Evolutionary conservation across 92 coral and sea anemone genomes (phyloP), one percentile per base, ranked within the genome.

Genomic region (Montipora capitata): DNA sequence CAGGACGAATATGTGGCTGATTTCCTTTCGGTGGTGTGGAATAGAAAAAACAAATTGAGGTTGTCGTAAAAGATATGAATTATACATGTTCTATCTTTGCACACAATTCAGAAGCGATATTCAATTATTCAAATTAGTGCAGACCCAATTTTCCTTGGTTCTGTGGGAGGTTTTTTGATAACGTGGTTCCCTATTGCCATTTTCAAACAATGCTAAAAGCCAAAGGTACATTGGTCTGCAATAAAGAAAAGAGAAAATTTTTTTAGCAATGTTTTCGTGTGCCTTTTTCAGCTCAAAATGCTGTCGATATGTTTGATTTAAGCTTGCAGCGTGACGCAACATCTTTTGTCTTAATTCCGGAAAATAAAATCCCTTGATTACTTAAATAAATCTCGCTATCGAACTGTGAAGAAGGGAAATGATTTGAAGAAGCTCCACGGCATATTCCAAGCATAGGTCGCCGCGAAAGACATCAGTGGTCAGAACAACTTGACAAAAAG

Each of bases 21-120:
- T 88, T 88, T 89, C 85, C 95, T 83, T 80, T 83, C 56, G 87
- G 86, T 38, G 17, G 41, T 58, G 72, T 73, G 72, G 74, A 61
- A 83, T 72, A 72, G 78, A 70, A 79, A 79, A 88, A 82, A 84
- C 86, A 66, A 92, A 82, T 76, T 85, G 82, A 85, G 75, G 92
- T 70, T 68, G 86, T 79, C 76, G 61, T 64, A 83, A 73, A 54
- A 76, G 84, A 52, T 76, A 89, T 76, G 82, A 84, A 90, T 71
- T 84, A 77, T 84, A 80, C 91, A 87, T 87, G 65, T 73, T 72
- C 72, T 8, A 82, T 76, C 80, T 75, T 68, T 48, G 63, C 62
- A 83, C 79, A 83, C 87, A 83, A 83, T 83, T 62, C 91, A 79
- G 81, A 62, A 73, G 59, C 82, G 59, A 83, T 72, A 83, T 83